Conservation (phyloP, 2,113 vertebrate species). For the Zosterops japonicus region DNA sequence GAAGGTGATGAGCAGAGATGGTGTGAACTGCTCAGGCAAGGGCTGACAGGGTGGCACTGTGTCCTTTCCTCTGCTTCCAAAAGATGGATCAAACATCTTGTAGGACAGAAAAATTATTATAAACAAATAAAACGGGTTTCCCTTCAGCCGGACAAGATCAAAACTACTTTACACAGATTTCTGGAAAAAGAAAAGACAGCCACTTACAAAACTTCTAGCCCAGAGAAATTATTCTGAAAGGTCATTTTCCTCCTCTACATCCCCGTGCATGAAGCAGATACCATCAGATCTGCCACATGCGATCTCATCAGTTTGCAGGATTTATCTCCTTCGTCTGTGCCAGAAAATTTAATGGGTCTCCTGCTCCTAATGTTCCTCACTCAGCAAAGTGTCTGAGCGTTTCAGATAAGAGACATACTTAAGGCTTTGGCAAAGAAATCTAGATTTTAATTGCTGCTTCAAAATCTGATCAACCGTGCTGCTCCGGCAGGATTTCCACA, state of each 20-base stretch:
- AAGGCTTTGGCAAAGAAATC: slow-evolving; percentile 34
- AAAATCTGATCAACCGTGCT: neutral
- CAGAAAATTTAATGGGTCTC: slow-evolving; percentile 52
- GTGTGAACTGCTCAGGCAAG: neutral
- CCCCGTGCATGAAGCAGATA: neutral
- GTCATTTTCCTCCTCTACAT: neutral
- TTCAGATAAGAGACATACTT: slow-evolving; percentile 41
- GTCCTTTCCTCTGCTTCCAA: neutral
- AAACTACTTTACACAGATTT: neutral
- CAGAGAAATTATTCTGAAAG: neutral
- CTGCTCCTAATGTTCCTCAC: slow-evolving; percentile 49
- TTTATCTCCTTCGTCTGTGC: slow-evolving; percentile 5
- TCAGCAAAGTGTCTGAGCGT: slow-evolving; percentile 31
- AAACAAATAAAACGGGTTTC: neutral
- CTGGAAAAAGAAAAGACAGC: neutral
- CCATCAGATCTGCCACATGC: neutral
- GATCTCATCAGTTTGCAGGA: neutral
- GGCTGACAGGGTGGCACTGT: neutral
- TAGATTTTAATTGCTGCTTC: slow-evolving; percentile 35
- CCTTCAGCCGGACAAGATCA: neutral
- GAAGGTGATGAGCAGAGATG: neutral
- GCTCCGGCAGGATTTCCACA: neutral
- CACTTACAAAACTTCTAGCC: neutral
- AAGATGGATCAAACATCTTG: neutral
- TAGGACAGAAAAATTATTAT: neutral